Conservation (phyloP, 92 coral and sea anemone genomes). For the Phenganax stokvisi region DNA sequence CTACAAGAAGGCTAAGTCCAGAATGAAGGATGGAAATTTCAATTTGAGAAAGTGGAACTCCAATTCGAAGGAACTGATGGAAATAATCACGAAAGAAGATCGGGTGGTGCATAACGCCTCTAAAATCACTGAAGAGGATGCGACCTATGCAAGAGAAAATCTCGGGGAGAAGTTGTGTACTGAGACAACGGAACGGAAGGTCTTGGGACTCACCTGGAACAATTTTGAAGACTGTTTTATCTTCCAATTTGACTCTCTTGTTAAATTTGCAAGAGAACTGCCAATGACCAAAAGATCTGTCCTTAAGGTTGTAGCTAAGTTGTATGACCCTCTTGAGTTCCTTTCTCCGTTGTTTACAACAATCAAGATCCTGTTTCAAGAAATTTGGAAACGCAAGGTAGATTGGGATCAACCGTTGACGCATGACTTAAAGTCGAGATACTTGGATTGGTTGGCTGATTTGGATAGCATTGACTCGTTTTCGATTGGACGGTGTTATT, state of each 20-base stretch:
- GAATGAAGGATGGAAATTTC: too few species aligned
- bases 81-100: too few species aligned
- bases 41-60: too few species aligned
- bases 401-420: conserved; percentile 37
- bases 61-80: too few species aligned
- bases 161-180: too few species aligned
- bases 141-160: too few species aligned
- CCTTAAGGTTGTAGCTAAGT: conserved; percentile 12
- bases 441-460: too few species aligned
- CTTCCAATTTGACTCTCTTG: conserved; percentile 11
- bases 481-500: too few species aligned
- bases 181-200: not conserved
- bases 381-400: conserved; percentile 26
- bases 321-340: conserved; percentile 42
- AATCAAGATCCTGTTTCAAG: conserved; percentile 42
- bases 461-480: too few species aligned
- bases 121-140: too few species aligned
- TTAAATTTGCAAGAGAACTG: not conserved
- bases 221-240: not conserved
- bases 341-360: conserved; percentile 17
- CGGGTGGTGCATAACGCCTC: too few species aligned
- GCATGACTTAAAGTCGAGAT: conserved; percentile 18
- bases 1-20: too few species aligned
- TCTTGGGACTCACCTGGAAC: conserved; percentile 17
- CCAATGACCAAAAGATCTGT: conserved; percentile 32